A percentile compares a stretch with the other conserved stretches of the same genome.
These are phyloP conservation scores for Hapalemur alaotrensis DNA, from an alignment of 2,797 vertebrate genomes.

Conservation along the genomic window DNA sequence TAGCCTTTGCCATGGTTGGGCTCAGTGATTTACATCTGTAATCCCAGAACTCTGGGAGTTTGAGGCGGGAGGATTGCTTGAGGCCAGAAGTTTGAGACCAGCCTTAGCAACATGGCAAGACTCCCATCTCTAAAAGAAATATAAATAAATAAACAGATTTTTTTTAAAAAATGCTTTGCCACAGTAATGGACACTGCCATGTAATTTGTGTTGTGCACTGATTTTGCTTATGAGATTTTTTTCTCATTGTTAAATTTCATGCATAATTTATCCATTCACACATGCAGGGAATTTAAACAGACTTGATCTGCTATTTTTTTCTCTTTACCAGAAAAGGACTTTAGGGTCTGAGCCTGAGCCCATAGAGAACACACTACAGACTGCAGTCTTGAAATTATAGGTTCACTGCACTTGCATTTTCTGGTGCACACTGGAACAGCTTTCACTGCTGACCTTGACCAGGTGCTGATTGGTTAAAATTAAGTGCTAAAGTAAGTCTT, in stretches of 20 bases:
- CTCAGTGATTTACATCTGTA: neutral
- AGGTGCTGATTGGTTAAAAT: neutral
- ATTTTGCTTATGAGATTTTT: slow-evolving; percentile 31
- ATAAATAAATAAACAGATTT: no score
- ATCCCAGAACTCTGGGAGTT: neutral
- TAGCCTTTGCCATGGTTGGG: neutral
- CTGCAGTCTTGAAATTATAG: neutral
- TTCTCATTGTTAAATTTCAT: slow-evolving; percentile 28
- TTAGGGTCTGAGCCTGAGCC: neutral
- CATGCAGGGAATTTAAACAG: slow-evolving; percentile 1
- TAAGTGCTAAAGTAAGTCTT: neutral
- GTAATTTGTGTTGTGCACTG: neutral
- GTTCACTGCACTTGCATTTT: slow-evolving; percentile 14
- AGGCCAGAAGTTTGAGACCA: neutral
- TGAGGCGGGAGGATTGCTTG: neutral
- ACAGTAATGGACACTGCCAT: neutral
- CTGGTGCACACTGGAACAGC: neutral
- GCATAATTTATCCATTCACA: neutral
- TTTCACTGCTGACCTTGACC: neutral
- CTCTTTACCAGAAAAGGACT: neutral
- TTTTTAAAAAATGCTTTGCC: neutral
- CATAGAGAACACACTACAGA: neutral
- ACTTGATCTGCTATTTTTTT: neutral
- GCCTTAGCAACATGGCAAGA: neutral
- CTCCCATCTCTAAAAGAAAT: no score